Evolutionary conservation across 2,888 invertebrate species (phyloP).

Genomic region (Drosophila emarginata): DNA sequence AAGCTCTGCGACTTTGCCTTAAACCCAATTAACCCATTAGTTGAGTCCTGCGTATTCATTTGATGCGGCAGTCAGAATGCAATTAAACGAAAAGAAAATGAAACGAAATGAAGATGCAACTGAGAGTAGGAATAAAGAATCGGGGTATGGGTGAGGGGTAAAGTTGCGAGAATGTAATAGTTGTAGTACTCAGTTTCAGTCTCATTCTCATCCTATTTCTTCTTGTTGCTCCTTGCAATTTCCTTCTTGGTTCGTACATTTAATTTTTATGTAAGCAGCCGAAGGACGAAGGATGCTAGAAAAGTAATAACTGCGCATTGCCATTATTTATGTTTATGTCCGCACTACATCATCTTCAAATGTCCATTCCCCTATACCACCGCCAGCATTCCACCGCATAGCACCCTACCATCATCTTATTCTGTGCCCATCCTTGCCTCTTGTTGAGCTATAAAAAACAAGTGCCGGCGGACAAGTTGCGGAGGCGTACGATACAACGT

Average conservation of each 20-base stretch:
- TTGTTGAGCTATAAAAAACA: constrained; percentile 67
- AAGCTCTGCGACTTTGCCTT: constrained; percentile 41
- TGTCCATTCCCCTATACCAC: constrained; percentile 48
- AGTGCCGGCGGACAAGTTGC: constrained; percentile 63
- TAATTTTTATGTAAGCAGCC: constrained; percentile 67
- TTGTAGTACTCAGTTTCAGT: neutral
- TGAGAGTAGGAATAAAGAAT: neutral
- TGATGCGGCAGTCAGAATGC: constrained; percentile 68
- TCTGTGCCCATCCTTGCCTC: constrained; percentile 9
- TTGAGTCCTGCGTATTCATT: constrained; percentile 47
- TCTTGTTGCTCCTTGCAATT: constrained; percentile 19
- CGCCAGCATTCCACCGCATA: neutral
- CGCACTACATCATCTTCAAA: constrained; percentile 74
- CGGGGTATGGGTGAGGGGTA: neutral
- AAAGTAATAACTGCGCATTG: constrained; percentile 77
- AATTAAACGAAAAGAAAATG: constrained; percentile 55
- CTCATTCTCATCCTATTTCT: constrained; percentile 7
- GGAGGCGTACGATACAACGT: constrained; percentile 27
- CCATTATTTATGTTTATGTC: constrained; percentile 78
- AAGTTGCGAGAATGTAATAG: no score
- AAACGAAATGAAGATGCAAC: constrained; percentile 6
- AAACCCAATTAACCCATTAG: constrained; percentile 73
- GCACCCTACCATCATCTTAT: neutral
- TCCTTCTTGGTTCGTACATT: constrained; percentile 47
- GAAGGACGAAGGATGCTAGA: constrained; percentile 44